phyloP scores from a whole-genome alignment of 2,888 invertebrate species.

The Xylota segnis region DNA sequence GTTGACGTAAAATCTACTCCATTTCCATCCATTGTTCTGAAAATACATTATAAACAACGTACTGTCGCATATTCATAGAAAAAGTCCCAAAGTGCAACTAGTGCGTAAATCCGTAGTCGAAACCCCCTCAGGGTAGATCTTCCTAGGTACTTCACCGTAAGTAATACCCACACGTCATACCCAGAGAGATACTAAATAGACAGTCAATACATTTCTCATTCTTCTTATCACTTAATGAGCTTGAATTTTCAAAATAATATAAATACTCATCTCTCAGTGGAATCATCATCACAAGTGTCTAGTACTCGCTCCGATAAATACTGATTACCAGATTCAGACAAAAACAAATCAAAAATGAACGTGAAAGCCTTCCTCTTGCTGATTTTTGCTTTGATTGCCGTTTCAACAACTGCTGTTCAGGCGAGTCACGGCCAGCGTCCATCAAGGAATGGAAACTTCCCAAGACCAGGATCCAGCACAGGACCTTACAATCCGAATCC shows the following conservation, averaged over 20 bases:
- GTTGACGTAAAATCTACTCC: too few species aligned
- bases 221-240: too few species aligned
- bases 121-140: too few species aligned
- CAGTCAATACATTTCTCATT: too few species aligned
- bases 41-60: too few species aligned
- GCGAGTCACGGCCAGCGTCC: not conserved
- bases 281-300: not conserved
- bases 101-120: too few species aligned
- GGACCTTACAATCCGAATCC: constrained; percentile 5
- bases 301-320: not conserved
- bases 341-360: not conserved
- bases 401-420: not conserved
- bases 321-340: not conserved
- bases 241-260: not conserved
- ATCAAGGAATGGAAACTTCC: not conserved
- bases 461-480: constrained; percentile 6
- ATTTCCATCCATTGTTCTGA: too few species aligned
- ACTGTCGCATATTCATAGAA: too few species aligned
- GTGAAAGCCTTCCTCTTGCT: not conserved
- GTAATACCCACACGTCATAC: too few species aligned
- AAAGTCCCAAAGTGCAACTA: too few species aligned
- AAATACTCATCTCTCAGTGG: not conserved
- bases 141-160: too few species aligned
- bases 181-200: too few species aligned
- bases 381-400: constrained; percentile 1